Evolutionary conservation across 2,797 vertebrate species (phyloP).

Genomic region (Cetoscarus ocellatus): DNA sequence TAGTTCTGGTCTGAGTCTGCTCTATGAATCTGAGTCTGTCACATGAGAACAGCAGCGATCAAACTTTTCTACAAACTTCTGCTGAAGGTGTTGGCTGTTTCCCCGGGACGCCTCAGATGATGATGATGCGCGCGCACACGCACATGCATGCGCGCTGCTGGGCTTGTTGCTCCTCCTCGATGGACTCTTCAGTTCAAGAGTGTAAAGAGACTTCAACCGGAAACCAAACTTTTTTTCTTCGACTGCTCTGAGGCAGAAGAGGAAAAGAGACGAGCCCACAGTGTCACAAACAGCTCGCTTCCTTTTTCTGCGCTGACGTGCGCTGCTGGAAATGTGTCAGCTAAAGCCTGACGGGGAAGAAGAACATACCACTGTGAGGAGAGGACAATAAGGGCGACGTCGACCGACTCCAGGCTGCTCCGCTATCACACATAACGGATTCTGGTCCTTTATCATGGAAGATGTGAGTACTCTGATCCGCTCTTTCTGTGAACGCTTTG

Average conservation of each 20-base stretch:
- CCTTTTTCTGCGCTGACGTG: conserved; percentile 58
- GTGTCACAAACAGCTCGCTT: conserved; percentile 64
- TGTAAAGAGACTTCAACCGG: conserved; percentile 76
- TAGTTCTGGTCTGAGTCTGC: no score
- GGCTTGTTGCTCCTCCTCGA: conserved; percentile 59
- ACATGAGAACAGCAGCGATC: neutral
- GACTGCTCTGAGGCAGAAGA: conserved; percentile 58
- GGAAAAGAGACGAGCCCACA: conserved; percentile 52
- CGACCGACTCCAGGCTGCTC: conserved; percentile 53
- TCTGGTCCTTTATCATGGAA: conserved; percentile 78
- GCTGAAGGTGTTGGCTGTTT: neutral
- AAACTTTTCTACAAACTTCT: neutral
- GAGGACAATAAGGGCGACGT: conserved; percentile 59
- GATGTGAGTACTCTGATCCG: conserved; percentile 78
- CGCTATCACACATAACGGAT: conserved; percentile 68
- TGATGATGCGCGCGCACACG: conserved; percentile 1
- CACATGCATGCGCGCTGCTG: no score
- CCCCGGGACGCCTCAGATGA: neutral
- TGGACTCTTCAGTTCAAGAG: conserved; percentile 47
- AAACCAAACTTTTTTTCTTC: conserved; percentile 82
- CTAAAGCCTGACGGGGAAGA: conserved; percentile 41
- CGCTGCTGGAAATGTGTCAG: conserved; percentile 70
- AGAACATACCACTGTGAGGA: conserved; percentile 38
- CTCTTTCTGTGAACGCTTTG: neutral
- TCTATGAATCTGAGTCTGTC: no score